phyloP scores from a whole-genome alignment of 2,888 invertebrate species.

The Hydrotaea diabolus region DNA sequence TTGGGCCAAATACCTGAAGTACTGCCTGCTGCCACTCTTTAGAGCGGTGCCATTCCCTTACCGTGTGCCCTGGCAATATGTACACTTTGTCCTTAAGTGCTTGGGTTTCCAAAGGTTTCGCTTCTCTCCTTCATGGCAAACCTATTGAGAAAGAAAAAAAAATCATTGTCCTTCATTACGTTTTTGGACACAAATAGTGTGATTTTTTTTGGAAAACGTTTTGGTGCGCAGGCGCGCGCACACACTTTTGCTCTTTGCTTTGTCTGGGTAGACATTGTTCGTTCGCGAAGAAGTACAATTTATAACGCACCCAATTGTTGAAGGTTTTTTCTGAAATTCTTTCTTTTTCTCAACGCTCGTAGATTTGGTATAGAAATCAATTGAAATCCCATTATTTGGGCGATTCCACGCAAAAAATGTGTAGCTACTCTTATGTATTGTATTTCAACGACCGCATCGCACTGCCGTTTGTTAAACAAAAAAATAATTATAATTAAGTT shows the following conservation, averaged over 20 bases:
- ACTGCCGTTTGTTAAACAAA: slow-evolving; percentile 5
- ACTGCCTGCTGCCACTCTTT: background rate
- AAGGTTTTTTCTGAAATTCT: slow-evolving; percentile 13
- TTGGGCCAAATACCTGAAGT: slow-evolving; percentile 5
- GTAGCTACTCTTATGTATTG: background rate
- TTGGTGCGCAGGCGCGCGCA: slow-evolving; percentile 52
- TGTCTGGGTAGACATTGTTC: slow-evolving; percentile 38
- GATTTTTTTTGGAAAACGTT: slow-evolving; percentile 21
- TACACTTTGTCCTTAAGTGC: slow-evolving; percentile 42
- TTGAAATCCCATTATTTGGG: slow-evolving; percentile 4
- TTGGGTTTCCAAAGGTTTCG: slow-evolving; percentile 53
- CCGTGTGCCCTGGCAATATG: background rate
- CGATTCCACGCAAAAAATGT: background rate
- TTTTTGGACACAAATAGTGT: slow-evolving; percentile 5
- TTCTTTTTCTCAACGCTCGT: background rate
- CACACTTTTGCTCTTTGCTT: slow-evolving; percentile 61
- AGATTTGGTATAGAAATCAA: background rate
- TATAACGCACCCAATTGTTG: slow-evolving; percentile 60
- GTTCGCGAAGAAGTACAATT: slow-evolving; percentile 55
- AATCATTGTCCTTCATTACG: slow-evolving; percentile 36
- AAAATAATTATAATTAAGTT: slow-evolving; percentile 50
- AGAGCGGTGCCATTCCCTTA: background rate
- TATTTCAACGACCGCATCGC: too few relatives aligned
- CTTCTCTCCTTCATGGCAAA: slow-evolving; percentile 50
- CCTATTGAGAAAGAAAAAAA: background rate